These are phyloP conservation scores for Petroica traversi DNA, from an alignment of 2,113 vertebrate species.

Conservation along the genomic window DNA sequence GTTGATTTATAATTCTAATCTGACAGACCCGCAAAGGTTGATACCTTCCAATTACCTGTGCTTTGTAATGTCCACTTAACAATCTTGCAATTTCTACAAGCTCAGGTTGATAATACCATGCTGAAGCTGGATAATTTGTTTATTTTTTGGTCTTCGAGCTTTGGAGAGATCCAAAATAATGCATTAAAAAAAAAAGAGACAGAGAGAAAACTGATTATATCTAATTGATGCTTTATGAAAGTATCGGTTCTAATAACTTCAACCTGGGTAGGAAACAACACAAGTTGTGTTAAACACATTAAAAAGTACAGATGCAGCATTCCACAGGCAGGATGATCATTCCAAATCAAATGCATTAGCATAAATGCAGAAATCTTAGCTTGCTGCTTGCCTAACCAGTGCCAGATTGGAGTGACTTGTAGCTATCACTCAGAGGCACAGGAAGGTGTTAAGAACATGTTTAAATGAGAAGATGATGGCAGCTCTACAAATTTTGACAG, in stretches of 20 bases:
- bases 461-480: conserved; percentile 61
- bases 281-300: not conserved
- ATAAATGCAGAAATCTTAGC: conserved; percentile 52
- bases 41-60: not conserved
- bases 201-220: not conserved
- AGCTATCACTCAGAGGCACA: conserved; percentile 66
- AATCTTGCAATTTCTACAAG: not conserved
- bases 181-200: not conserved
- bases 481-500: conserved; percentile 67
- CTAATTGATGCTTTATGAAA: not conserved
- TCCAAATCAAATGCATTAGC: conserved; percentile 38
- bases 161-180: not conserved
- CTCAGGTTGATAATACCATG: not conserved
- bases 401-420: conserved; percentile 64
- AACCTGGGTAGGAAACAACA: not conserved
- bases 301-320: not conserved
- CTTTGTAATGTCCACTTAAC: not conserved
- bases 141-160: not conserved
- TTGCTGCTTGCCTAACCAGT: conserved; percentile 48
- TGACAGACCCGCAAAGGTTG: not conserved
- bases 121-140: not conserved
- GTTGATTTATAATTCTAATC: not conserved
- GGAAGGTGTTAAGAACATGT: conserved; percentile 65
- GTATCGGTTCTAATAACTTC: not conserved
- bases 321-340: not conserved